phyloP scores from a whole-genome alignment of 2,888 invertebrate species.

The Pheosia tremula region DNA sequence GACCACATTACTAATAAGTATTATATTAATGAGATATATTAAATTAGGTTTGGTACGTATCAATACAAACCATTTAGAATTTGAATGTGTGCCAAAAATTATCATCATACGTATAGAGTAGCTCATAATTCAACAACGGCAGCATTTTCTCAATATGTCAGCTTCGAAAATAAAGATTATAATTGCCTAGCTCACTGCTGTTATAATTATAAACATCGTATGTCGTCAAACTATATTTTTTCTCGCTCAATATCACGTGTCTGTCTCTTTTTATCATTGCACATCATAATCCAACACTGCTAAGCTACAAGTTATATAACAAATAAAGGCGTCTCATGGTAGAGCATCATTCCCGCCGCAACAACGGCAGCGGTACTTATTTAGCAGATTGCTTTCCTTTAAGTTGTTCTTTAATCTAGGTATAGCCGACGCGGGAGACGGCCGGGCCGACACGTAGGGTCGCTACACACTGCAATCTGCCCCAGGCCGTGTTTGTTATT shows the following conservation, averaged over 20 bases:
- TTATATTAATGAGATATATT: too few relatives aligned
- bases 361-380: conserved; percentile 68
- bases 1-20: not conserved
- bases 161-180: too few relatives aligned
- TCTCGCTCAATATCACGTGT: too few relatives aligned
- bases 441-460: conserved; percentile 19
- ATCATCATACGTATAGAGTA: too few relatives aligned
- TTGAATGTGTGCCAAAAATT: too few relatives aligned
- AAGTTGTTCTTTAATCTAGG: conserved; percentile 83
- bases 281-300: not conserved
- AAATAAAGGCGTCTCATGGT: conserved; percentile 36
- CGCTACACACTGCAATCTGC: conserved; percentile 17
- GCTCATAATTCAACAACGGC: too few relatives aligned
- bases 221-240: too few relatives aligned
- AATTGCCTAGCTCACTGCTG: too few relatives aligned
- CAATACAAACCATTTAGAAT: too few relatives aligned
- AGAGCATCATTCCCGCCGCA: conserved; percentile 55
- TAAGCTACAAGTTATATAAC: not conserved
- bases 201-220: too few relatives aligned
- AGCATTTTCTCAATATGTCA: too few relatives aligned
- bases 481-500: not conserved
- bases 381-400: conserved; percentile 85
- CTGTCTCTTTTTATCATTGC: not conserved
- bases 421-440: conserved; percentile 54
- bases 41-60: too few relatives aligned